phyloP scores from a whole-genome alignment of 2,888 invertebrate species.

The Deroplatys truncata region DNA sequence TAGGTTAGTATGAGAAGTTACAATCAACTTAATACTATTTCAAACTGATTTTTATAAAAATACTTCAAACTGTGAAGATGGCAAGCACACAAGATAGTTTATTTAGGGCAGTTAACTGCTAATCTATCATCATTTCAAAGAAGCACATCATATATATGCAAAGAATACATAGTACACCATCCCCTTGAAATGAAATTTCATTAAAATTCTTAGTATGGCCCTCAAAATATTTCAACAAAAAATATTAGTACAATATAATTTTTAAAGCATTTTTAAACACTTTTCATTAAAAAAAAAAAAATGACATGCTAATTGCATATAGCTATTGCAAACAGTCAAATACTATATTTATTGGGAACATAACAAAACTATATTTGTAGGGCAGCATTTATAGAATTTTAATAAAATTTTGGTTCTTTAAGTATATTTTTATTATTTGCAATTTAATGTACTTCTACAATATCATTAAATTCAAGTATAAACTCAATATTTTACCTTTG shows the following conservation, averaged over 20 bases:
- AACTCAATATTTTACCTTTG: neutral
- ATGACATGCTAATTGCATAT: too few species aligned
- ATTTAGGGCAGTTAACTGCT: neutral
- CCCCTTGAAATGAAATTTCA: neutral
- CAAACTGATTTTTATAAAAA: neutral
- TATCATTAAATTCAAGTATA: neutral
- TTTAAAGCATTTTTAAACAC: too few species aligned
- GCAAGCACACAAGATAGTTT: neutral
- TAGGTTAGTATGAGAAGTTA: neutral
- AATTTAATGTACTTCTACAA: neutral
- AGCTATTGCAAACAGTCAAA: too few species aligned
- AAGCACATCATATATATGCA: neutral
- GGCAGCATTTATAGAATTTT: too few species aligned
- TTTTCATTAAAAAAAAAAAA: too few species aligned
- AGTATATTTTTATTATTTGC: neutral
- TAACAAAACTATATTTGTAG: too few species aligned
- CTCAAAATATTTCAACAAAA: too few species aligned
- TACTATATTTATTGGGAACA: too few species aligned
- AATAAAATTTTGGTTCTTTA: too few species aligned
- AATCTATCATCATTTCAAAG: neutral
- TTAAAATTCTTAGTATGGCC: neutral
- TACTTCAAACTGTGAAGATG: neutral
- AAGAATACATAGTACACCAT: neutral
- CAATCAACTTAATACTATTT: neutral
- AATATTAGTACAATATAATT: too few species aligned